Base-by-base conservation (phyloP, 1,140 invertebrate species). In the Archivesica marissinica region DNA sequence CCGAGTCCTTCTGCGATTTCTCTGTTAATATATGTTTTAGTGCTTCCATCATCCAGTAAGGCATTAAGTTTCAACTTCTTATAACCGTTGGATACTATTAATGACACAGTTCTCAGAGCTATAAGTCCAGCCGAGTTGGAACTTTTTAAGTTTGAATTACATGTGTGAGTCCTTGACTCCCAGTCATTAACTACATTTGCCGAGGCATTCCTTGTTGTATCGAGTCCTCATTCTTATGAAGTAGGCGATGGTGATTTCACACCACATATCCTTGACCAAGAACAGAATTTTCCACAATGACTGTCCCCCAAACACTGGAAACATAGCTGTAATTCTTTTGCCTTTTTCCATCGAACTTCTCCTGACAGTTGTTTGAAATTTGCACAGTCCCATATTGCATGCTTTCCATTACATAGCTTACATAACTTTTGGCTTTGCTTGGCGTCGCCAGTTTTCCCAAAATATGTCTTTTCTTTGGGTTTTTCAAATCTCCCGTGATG, bases 11-110 rank as follows among this genome's bases (percentile, higher is more conserved):
- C 23, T 4, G 72, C 72, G 30, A 75, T 47, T 68, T 80, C 61
- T 47, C 28, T 9, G 30, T 78, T 76, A 2, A 76, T 20, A 41
- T 76, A 76, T 30, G 74, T 54, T n/a, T 35, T 52, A 23, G 74
- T 76, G 30, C 74, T 76, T 23, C 47, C 74, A 39, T 76, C 74
- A 56, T 76, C 74, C 2, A 78, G 28, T 30, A 78, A 39, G 2
- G 76, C 76, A 52, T 78, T 39, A 9, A 78, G 15, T 30, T 41
- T 2, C 2, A 78, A 30, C 33, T 56, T 20, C 15, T 20, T 56
- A 11, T 20, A 20, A 61, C 28, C 44, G 2, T 20, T 39, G 2
- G 7, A 9, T 6, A 61, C 2, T 13, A 76, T 4, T 4, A 76
- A 44, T 56, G 74, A 50, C n/a, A 76, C 74, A 9, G 74, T 76